Evolutionary conservation across 2,888 invertebrate species (phyloP).

Genomic region (Tetanocera ferruginea): DNA sequence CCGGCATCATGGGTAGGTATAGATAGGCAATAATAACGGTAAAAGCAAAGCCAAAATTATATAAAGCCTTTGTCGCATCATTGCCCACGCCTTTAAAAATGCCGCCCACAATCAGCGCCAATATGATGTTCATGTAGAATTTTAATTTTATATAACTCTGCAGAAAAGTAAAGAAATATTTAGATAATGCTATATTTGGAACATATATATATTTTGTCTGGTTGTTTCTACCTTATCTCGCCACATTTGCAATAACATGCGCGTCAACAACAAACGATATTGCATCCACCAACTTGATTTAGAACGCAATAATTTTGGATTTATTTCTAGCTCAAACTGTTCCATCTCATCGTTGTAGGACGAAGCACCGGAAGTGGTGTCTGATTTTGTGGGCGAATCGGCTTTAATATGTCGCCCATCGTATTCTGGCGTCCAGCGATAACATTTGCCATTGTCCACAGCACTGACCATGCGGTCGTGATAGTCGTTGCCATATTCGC

Average conservation of each 20-base stretch:
- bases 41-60: constrained; percentile 88
- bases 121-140: constrained; percentile 76
- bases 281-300: constrained; percentile 77
- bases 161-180: constrained; percentile 57
- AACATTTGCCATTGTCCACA: constrained; percentile 77
- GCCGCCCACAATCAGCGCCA: constrained; percentile 79
- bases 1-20: constrained; percentile 87
- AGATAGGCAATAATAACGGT: constrained; percentile 84
- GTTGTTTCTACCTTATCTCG: constrained; percentile 76
- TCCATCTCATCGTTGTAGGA: constrained; percentile 55
- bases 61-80: constrained; percentile 85
- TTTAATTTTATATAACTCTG: constrained; percentile 82
- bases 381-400: constrained; percentile 59
- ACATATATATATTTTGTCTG: not conserved
- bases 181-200: not conserved
- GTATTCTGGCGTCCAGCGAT: constrained; percentile 71
- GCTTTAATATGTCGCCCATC: constrained; percentile 41
- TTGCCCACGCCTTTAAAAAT: constrained; percentile 82
- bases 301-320: constrained; percentile 72
- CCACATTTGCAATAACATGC: constrained; percentile 83
- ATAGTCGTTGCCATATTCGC: constrained; percentile 80
- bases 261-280: constrained; percentile 76
- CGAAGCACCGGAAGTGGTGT: constrained; percentile 63
- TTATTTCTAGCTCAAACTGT: constrained; percentile 67
- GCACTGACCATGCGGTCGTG: constrained; percentile 78